Evolutionary conservation across 2,113 vertebrate species (phyloP).

Genomic region (Mustela lutreola): DNA sequence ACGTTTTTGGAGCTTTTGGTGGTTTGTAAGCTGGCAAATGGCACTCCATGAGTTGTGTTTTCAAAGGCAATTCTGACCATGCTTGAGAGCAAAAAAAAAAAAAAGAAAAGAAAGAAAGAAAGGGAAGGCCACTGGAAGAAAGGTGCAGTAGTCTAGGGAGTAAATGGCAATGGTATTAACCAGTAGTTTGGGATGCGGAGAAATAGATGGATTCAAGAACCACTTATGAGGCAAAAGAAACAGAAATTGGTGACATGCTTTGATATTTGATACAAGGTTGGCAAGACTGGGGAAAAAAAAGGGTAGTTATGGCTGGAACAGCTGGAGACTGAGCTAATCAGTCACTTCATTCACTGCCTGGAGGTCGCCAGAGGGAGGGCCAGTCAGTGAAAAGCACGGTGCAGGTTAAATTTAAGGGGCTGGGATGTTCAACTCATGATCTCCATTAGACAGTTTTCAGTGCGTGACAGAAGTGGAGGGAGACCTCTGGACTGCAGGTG

Average conservation of each 20-base stretch:
- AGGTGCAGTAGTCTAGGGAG: background rate
- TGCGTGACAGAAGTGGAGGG: background rate
- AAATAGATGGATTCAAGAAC: background rate
- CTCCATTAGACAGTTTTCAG: background rate
- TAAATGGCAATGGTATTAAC: background rate
- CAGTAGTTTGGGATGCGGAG: background rate
- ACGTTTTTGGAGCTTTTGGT: background rate
- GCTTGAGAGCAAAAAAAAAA: background rate
- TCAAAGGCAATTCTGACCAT: slow-evolving; percentile 1
- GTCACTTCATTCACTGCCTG: background rate
- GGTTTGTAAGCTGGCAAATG: background rate
- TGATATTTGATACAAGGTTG: background rate
- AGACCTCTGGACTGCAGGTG: background rate
- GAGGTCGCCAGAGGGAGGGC: background rate
- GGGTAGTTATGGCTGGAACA: too few species aligned
- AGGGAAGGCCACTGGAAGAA: background rate
- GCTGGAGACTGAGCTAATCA: background rate
- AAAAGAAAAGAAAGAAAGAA: too few species aligned
- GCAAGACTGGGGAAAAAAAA: background rate
- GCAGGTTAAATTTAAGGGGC: background rate
- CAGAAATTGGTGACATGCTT: background rate
- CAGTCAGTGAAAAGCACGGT: fast-evolving
- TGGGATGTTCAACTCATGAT: background rate
- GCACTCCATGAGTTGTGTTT: background rate
- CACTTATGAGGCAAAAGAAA: background rate